Evolutionary conservation across 2,113 vertebrate genomes (phyloP), one percentile per base, ranked within the genome.

Genomic region (Colistium nudipinnis): DNA sequence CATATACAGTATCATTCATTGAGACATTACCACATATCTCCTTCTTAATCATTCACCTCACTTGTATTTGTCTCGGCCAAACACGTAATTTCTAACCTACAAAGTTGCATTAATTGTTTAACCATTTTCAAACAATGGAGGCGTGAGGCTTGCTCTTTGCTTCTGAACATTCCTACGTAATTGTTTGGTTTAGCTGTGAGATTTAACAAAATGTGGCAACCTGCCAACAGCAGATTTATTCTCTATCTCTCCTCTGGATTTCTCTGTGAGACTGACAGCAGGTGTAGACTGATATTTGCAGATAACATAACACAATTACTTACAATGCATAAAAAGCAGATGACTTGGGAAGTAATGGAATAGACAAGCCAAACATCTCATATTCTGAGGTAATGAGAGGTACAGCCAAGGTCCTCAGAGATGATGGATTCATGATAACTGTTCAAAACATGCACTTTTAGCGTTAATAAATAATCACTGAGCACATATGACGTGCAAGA

Each of bases 11-110:
- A 70, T 71, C 47, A 60, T 75, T 62, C 22, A 28, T 60, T 4
- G 24, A 35, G 51, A 74, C 54, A 71, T 68, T 10, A 56, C n/a
- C 51, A 35, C 49, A 56, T 54, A 72, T 69, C 76, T 70, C 43
- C 22, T 14, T n/a, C 74, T 48, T 77, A 80, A 81, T 84, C 73
- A 74, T 52, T 77, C 82, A 47, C 64, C 76, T 76, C 61, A 54
- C 41, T 30, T 61, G 53, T 43, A 54, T 57, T 63, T 49, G 47
- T 38, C 20, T 4, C 52, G 78, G 56, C 53, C 63, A 69, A 78
- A 68, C 43, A 67, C 30, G 55, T 43, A 4, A 66, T 72, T 72
- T 62, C 52, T 62, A 49, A 74, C 62, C 60, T 38, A 35, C 51
- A 54, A 69, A 76, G 39, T 64, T 39, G 10, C 9, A 47, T 54